Base-by-base conservation (phyloP, 2,797 vertebrate species). In the Harpagifer antarcticus region DNA sequence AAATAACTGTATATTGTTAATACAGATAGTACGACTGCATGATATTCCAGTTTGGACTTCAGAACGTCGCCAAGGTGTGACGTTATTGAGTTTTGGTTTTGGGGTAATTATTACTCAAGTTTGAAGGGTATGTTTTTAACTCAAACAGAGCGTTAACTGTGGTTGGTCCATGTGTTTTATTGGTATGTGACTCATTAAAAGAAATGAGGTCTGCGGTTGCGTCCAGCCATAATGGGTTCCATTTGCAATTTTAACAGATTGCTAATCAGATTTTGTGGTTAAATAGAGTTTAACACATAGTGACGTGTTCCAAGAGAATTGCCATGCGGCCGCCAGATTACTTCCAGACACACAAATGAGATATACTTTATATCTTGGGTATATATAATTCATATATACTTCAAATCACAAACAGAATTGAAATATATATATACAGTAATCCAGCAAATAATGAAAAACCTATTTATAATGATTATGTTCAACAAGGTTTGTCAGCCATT, bases 181-280 rank as follows among this genome's bases (percentile, higher is more conserved):
- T 77, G 60, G 42, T 57, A 59, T 79, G 54, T 80, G 82, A 85
- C 42, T 86, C 84, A 82, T 86, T 79, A 86, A 71, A 69, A 68
- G 42, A 77, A 76, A 80, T 12, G 54, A 70, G 75, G 68, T 76
- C 75, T 78, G 84, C 1, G 74, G 82, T 76, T 70, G 33, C 14
- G 13, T 84, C 56, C 52, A 40, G 58, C 65, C 75, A 61, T 84
- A 85, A 88, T 84, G 37, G 71, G 19, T 83, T 79, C 81, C 77
- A 85, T 85, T 88, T 77, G 68, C 43, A 79, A 49, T 73, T 86
- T 80, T 79, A 79, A 57, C 68, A 57, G 77, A 79, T 84, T 83
- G 55, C 53, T 56, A 76, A 78, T 79, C 43, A 40, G 16, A 44
- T 61, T 66, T 74, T 11, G 43, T 48, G 45, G 63, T 72, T 55